phyloP scores from a whole-genome alignment of 2,888 invertebrate species.

The Nebria salina region DNA sequence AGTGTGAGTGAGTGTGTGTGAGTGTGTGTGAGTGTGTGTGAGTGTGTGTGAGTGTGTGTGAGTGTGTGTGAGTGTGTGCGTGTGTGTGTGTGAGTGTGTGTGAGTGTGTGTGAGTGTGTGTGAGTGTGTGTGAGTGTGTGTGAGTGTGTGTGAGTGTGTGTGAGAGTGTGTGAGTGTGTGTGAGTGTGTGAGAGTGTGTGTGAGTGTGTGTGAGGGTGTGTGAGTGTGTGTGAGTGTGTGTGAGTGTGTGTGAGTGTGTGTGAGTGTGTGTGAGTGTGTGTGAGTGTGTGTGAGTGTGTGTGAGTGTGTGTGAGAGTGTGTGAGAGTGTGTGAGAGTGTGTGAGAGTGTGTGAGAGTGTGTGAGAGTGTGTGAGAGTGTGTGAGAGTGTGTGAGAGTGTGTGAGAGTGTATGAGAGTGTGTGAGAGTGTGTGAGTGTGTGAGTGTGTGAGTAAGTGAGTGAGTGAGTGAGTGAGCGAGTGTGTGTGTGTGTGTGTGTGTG shows the following conservation, averaged over 20 bases:
- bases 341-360: conserved; percentile 3
- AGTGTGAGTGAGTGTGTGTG: no score
- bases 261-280: not conserved
- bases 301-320: not conserved
- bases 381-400: no score
- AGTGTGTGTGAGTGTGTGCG: not conserved
- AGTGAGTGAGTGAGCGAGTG: no score
- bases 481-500: no score
- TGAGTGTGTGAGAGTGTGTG: not conserved
- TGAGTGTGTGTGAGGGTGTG: no score
- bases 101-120: conserved; percentile 2
- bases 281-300: not conserved
- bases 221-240: not conserved
- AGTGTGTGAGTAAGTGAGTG: no score
- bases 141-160: not conserved
- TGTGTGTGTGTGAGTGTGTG: conserved; percentile 3
- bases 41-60: no score
- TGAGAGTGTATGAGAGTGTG: no score
- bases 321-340: not conserved
- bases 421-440: not conserved
- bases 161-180: conserved; percentile 2
- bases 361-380: no score
- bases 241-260: not conserved
- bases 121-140: not conserved
- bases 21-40: no score